A percentile compares a stretch with the other conserved stretches of the same genome.
Conservation (phyloP, 2,888 invertebrate species). For the Ctenicera cuprea region DNA sequence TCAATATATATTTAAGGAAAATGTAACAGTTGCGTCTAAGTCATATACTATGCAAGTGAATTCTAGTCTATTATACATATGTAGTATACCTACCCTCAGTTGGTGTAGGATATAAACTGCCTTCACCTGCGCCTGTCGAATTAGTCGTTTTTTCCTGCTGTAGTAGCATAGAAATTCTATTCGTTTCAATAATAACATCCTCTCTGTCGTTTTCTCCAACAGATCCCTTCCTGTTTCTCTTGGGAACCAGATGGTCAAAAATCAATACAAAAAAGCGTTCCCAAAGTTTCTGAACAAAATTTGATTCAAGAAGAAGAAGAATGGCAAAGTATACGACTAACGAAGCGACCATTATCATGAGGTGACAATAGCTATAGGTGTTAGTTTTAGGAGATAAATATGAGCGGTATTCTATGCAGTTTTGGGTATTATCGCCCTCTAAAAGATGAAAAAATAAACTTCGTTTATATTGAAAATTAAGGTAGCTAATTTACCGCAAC, state of each 20-base stretch:
- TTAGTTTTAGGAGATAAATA: neutral
- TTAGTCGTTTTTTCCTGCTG: neutral
- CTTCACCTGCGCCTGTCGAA: neutral
- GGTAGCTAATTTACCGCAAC: slow-evolving; percentile 65
- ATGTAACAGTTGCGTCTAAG: too few relatives aligned
- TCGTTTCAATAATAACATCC: neutral
- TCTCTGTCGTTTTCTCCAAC: neutral
- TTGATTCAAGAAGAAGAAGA: slow-evolving; percentile 2
- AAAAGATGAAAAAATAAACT: neutral
- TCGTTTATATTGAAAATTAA: neutral
- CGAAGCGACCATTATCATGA: slow-evolving; percentile 10
- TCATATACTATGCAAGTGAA: too few relatives aligned
- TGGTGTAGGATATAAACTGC: too few relatives aligned
- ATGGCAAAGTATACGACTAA: slow-evolving; percentile 8
- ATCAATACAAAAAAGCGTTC: neutral
- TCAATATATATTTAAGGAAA: too few relatives aligned
- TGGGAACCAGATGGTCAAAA: neutral
- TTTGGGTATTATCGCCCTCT: neutral
- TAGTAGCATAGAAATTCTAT: neutral
- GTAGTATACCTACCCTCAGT: too few relatives aligned
- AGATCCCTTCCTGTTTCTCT: neutral
- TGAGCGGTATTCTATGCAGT: neutral
- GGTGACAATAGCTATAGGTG: too few relatives aligned
- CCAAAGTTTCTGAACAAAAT: neutral
- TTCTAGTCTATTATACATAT: too few relatives aligned